Evolutionary conservation across 2,797 vertebrate species (phyloP).

Genomic region (Tiaroga cobitis): DNA sequence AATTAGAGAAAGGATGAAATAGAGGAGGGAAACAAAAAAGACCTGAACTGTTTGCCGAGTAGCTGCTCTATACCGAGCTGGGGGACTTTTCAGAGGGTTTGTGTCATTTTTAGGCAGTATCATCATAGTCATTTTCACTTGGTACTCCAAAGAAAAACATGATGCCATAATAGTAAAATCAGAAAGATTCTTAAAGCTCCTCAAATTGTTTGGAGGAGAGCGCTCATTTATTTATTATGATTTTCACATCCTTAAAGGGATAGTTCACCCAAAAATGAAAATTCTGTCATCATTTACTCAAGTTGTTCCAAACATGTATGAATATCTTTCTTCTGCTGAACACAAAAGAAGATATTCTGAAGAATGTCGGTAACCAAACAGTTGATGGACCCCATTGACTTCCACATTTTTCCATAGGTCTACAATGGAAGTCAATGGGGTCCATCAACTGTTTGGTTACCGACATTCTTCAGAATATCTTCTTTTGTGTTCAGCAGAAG

Average conservation of each 20-base stretch:
- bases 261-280: background rate
- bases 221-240: background rate
- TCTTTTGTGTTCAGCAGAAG: background rate
- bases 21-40: constrained; percentile 63
- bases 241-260: background rate
- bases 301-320: background rate
- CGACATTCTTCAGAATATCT: background rate
- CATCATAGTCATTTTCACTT: background rate
- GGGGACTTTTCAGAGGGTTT: constrained; percentile 67
- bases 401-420: background rate
- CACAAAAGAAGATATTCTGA: background rate
- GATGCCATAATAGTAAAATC: background rate
- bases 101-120: background rate
- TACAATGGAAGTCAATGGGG: background rate
- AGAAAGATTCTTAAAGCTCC: background rate
- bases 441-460: background rate
- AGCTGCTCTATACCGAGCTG: constrained; percentile 57
- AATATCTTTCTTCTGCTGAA: background rate
- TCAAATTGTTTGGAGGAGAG: background rate
- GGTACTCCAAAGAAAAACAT: background rate
- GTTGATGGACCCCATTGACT: too few relatives aligned
- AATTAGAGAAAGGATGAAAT: constrained; percentile 79
- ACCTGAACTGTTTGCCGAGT: constrained; percentile 77
- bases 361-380: background rate
- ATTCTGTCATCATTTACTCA: background rate